Evolutionary conservation across 2,888 invertebrate genomes (phyloP).

Genomic region (Dysmachus trigonus): DNA sequence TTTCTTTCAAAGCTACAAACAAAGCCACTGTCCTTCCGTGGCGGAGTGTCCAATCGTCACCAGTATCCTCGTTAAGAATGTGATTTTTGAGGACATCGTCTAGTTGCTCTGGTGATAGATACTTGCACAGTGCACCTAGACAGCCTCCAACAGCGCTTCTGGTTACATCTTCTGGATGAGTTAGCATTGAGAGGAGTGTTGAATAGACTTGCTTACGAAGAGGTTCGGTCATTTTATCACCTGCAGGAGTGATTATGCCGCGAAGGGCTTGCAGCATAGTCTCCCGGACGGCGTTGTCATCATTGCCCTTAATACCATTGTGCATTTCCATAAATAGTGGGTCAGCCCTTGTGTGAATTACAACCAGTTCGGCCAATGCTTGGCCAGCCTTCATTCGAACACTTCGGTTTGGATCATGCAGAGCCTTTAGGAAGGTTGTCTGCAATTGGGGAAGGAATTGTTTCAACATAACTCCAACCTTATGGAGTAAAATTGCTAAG

Average conservation of each 20-base stretch:
- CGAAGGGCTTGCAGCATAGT: slow-evolving; percentile 92
- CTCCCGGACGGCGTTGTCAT: slow-evolving; percentile 87
- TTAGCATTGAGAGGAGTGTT: slow-evolving; percentile 75
- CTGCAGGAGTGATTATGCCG: slow-evolving; percentile 83
- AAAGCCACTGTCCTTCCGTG: slow-evolving; percentile 88
- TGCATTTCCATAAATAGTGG: slow-evolving; percentile 94
- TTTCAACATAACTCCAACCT: slow-evolving; percentile 94
- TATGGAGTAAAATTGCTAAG: slow-evolving; percentile 87
- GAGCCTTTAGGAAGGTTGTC: slow-evolving; percentile 95
- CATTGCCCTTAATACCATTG: slow-evolving; percentile 82
- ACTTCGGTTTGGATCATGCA: slow-evolving; percentile 86
- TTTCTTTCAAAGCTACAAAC: slow-evolving; percentile 87
- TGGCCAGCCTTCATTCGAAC: slow-evolving; percentile 90
- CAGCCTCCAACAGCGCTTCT: slow-evolving; percentile 88
- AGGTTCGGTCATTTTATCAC: slow-evolving; percentile 86
- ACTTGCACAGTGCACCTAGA: slow-evolving; percentile 83
- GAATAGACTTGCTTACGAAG: slow-evolving; percentile 77
- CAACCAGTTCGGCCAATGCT: slow-evolving; percentile 86
- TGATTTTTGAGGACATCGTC: slow-evolving; percentile 77
- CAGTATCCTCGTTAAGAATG: slow-evolving; percentile 73
- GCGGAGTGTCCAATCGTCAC: slow-evolving; percentile 75
- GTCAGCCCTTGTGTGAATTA: slow-evolving; percentile 93
- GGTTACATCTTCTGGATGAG: slow-evolving; percentile 81
- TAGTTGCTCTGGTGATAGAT: slow-evolving; percentile 78
- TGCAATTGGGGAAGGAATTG: slow-evolving; percentile 98